Base-by-base conservation (phyloP, 2,113 vertebrate species). In the Mobula hypostoma region DNA sequence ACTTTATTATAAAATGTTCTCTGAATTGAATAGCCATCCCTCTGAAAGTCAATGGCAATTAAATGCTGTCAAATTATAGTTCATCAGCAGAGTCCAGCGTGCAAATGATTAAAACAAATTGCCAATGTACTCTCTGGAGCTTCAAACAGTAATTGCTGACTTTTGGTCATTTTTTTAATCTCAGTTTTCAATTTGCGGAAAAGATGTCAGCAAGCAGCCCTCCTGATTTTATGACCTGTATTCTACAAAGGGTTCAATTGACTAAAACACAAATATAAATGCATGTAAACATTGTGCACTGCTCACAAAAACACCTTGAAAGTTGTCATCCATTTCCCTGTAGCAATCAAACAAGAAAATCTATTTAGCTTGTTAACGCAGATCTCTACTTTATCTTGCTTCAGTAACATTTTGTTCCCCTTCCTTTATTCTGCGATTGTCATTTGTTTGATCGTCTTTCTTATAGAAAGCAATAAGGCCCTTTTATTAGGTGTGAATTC, bases 1-100 rank as follows among this genome's bases (percentile, higher is more conserved):
- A 48, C 24, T 93, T 72, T 68, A 93, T 93, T 93, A 93, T 27
- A 93, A 74, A 93, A 27, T 93, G 91, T 70, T 68, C 70, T 93
- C 74, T 93, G 72, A 93, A 48, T 48, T 74, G 40, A 93, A 48
- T 56, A 74, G 91, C 11, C 48, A 74, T 93, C 68, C 68, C 24
- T 56, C 63, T 74, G 36, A 93, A 72, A 74, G 91, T 93, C 68
- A 93, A 68, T 40, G 32, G 40, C 66, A 93, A 93, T 93, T 93
- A 93, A 93, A 93, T 93, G 21, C 91, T 93, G 91, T 56, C 68
- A 93, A 93, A 93, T 93, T 74, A 74, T 27, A 56, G 68, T 32
- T 74, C 74, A 93, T 74, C 91, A 93, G 36, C 68, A 74, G 7
- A 27, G 36, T 93, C 91, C 91, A 93, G 91, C 17, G 48, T 93